Evolutionary conservation across 2,888 invertebrate genomes (phyloP).

Genomic region (Hypomecis punctinalis): DNA sequence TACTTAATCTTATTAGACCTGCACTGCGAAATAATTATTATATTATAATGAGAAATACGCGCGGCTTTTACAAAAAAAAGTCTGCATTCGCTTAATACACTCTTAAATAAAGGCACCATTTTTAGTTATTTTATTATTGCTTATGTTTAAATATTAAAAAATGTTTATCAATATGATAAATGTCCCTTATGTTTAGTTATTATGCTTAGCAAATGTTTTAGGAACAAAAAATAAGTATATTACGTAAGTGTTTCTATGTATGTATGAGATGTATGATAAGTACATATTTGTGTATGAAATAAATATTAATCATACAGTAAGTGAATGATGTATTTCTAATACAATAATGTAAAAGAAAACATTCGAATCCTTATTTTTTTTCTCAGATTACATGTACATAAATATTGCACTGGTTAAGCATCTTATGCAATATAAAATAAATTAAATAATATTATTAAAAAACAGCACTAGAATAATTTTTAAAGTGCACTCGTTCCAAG

Average conservation of each 20-base stretch:
- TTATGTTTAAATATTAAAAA: neutral
- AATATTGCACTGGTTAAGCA: slow-evolving; percentile 4
- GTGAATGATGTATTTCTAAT: neutral
- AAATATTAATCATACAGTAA: neutral
- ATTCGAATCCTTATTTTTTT: neutral
- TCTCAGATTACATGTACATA: neutral
- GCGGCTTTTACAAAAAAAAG: neutral
- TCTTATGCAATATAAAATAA: neutral
- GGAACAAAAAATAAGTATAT: slow-evolving; percentile 17
- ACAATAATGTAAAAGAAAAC: neutral
- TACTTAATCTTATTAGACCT: no score
- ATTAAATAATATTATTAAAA: neutral
- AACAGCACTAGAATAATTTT: neutral
- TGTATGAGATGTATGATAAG: slow-evolving; percentile 1
- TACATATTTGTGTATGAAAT: neutral
- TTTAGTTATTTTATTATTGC: slow-evolving; percentile 7
- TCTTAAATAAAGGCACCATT: slow-evolving; percentile 10
- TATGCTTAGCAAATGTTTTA: slow-evolving; percentile 12
- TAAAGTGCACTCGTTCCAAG: slow-evolving; percentile 5
- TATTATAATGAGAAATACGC: neutral
- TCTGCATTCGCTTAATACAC: slow-evolving; percentile 1
- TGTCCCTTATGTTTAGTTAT: neutral
- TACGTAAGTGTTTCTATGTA: slow-evolving; percentile 1
- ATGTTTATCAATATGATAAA: slow-evolving; percentile 4
- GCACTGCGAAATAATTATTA: neutral